Evolutionary conservation across 2,888 invertebrate species (phyloP).

Genomic region (Hylaea fasciaria): DNA sequence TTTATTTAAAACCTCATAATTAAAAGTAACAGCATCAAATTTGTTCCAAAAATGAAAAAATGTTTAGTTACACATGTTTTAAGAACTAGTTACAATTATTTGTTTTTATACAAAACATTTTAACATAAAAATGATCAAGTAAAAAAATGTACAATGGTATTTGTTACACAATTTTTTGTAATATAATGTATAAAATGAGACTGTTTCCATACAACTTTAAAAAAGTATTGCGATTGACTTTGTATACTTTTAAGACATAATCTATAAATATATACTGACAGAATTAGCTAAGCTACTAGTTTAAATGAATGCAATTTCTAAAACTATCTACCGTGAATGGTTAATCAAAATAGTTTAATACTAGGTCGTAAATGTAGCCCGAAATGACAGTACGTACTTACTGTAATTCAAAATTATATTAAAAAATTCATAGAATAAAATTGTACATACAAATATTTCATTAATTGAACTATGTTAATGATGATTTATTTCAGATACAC

Average conservation of each 20-base stretch:
- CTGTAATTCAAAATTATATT: slow-evolving; percentile 26
- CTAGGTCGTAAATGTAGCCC: slow-evolving; percentile 19
- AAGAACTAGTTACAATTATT: slow-evolving; percentile 50
- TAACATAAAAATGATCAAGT: slow-evolving; percentile 38
- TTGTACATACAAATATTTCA: slow-evolving; percentile 36
- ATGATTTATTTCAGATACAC: slow-evolving; percentile 23
- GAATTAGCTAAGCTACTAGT: slow-evolving; percentile 29
- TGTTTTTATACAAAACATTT: slow-evolving; percentile 57
- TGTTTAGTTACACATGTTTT: slow-evolving; percentile 56
- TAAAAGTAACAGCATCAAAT: slow-evolving; percentile 79
- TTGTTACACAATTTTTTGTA: slow-evolving; percentile 14
- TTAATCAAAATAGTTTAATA: slow-evolving; percentile 10
- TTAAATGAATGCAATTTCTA: slow-evolving; percentile 23
- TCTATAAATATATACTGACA: slow-evolving; percentile 21
- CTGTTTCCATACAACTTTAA: slow-evolving; percentile 14
- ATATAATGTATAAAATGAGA: slow-evolving; percentile 12
- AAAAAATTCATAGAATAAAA: slow-evolving; percentile 30
- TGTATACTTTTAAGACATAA: slow-evolving; percentile 16
- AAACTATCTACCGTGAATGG: slow-evolving; percentile 23
- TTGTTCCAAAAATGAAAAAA: slow-evolving; percentile 73
- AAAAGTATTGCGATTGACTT: slow-evolving; percentile 16
- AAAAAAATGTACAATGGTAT: slow-evolving; percentile 25
- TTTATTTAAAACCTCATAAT: slow-evolving; percentile 83
- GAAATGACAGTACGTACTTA: slow-evolving; percentile 28
- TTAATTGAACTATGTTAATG: slow-evolving; percentile 29